Evolutionary conservation across 2,113 vertebrate species (phyloP).

Genomic region (Nycticorax nycticorax): DNA sequence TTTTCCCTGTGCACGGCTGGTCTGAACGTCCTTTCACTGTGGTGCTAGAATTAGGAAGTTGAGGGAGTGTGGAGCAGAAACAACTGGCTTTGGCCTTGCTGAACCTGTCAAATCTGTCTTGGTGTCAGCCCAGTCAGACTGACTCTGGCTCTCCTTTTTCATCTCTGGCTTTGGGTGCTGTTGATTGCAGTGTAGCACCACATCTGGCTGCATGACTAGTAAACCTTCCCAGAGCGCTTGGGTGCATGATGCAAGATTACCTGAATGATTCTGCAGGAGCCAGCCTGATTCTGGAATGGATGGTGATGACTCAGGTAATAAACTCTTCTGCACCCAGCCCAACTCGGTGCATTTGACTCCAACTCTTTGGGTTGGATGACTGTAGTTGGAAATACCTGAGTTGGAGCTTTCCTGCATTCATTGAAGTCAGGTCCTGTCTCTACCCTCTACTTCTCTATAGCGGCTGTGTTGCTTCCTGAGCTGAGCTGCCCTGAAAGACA

Average conservation of each 20-base stretch:
- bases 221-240: rapidly evolving
- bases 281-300: background rate
- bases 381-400: background rate
- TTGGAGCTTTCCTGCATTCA: background rate
- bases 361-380: background rate
- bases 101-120: background rate
- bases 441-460: background rate
- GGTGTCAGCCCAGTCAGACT: background rate
- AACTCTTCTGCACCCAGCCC: background rate
- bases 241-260: background rate
- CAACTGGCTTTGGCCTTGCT: background rate
- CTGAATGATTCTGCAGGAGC: background rate
- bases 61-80: background rate
- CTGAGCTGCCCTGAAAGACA: background rate
- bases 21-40: background rate
- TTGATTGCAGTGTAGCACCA: background rate
- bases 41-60: background rate
- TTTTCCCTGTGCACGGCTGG: background rate
- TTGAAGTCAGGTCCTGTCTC: background rate
- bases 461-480: background rate
- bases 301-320: background rate
- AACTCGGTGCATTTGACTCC: background rate
- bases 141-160: background rate
- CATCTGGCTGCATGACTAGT: background rate
- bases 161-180: background rate